Base-by-base conservation (phyloP, 2,113 vertebrate genomes). In the Narcine bancroftii region DNA sequence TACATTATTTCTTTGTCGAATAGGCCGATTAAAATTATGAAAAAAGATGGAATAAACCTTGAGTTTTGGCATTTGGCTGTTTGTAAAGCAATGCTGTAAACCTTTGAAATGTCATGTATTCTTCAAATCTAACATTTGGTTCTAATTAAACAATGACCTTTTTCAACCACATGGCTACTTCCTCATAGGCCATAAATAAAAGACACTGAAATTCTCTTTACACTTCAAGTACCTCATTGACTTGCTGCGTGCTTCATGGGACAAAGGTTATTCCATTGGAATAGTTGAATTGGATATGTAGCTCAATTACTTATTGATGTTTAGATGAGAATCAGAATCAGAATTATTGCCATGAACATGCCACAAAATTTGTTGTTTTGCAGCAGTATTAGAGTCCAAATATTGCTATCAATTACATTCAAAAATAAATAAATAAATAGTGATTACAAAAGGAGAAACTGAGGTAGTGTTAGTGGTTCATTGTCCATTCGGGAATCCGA, bases 91-190 rank as follows among this genome's bases (percentile, higher is more conserved):
- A 87, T 19, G 60, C 81, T 36, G 53, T 60, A 36, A 87, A 87
- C 60, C 81, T 60, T 60, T 87, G 53, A 36, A 63, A 87, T 87
- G 15, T 60, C n/a, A 60, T n/a, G 50, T 63, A 60, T 60, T 87
- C 53, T 87, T 53, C 81, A 60, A 81, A 33, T 6, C 53, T 39
- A 87, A 87, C n/a, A 87, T 87, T 87, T 87, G 81, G 33, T 60
- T 87, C 53, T 36, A 60, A 87, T 87, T 87, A 87, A 87, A 56
- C 17, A 36, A 87, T 87, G 81, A 60, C 81, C 81, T 87, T 87
- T 87, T 60, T 53, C n/a, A 53, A 87, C 53, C 15, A 63, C 81
- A 60, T 63, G 81, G 50, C 5, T 36, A 87, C 81, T 60, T 60
- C n/a, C 81, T 87, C n/a, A 60, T 87, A 87, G 81, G 53, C 53